Base-by-base conservation (phyloP, 2,888 invertebrate genomes). In the Agrypnus murinus region DNA sequence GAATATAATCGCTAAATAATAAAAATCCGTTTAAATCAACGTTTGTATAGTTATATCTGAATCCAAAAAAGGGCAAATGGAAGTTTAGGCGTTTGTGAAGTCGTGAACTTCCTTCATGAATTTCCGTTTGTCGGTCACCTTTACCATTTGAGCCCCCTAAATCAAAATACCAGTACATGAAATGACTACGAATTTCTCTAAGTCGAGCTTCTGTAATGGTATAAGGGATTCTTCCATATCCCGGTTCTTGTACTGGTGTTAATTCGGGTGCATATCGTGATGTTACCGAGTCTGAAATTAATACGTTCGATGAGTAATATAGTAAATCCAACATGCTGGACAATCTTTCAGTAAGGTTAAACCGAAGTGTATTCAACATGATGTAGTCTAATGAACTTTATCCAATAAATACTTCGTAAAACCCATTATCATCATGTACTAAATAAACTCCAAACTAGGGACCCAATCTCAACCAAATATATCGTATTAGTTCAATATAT, bases 71-170 rank as follows among this genome's bases (percentile, higher is more conserved):
- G 0, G 97, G 97, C 69, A 97, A 86, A 79, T 97, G 95, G 79
- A 97, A 97, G 85, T 96, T 96, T 78, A 98, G 91, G 82, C 96
- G 95, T 85, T 96, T 96, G 84, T 96, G 95, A 17, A 96, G 88
- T 84, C 95, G 95, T 0, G 95, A 92, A 60, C 92, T 92, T 8
- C 95, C 95, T 0, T 92, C 89, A 81, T 95, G 95, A 59, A 96
- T 93, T 81, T 95, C 92, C 17, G 88, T 89, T 82, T 96, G 95
- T 83, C 92, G 93, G 84, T 97, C 96, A 0, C 95, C 96, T 19
- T 86, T 86, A 57, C 89, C 87, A 76, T 92, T 90, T 71, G 90
- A 89, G 46, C 90, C 90, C 0, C 95, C 95, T 80, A 89, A 88
- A 82, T 96, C 95, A 82, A 92, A 96, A 87, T 90, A 96, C 90